Evolutionary conservation across 2,888 invertebrate genomes (phyloP), one percentile per base, ranked within the genome.

Genomic region (Eupeodes luniger): DNA sequence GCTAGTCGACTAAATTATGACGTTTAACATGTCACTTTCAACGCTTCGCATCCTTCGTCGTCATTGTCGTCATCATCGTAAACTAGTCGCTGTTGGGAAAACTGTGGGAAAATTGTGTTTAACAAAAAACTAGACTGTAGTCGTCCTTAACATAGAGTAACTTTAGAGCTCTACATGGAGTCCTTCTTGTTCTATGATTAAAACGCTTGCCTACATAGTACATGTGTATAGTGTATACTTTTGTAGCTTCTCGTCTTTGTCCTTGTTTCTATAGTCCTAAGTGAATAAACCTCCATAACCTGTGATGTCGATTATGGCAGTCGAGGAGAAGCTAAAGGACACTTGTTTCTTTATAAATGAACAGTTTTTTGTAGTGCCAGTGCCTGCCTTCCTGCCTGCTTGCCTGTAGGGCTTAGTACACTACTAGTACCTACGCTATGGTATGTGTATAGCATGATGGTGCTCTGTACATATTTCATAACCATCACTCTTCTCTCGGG

Each of bases 221-320:
- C 81, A 86, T 74, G 78, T 74, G 78, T 69, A 9, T 40, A 40
- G 40, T 40, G 40, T 40, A 40, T 40, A 40, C 40, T 40, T 40
- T 16, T 16, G 3, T 27, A 76, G 75, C 70, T 70, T 79, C 19
- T 55, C 40, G 12, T 67, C 47, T 27, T 49, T 7, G 19, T 67
- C 3, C 10, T 16, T 16, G 44, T 64, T n/a, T 9, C 7, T 7
- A 10, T 27, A 47, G 27, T 27, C 64, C 47, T 64, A 47, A 67
- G 57, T 64, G 62, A 66, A 83, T 67, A 85, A 81, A 80, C 78
- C 77, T 81, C 66, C 55, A 27, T 27, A 88, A 88, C 85, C 75
- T 88, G 85, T 85, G 78, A 85, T 81, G 88, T 88, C 85, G 88
- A 88, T 85, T 85, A 88, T 78, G 88, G 59, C 78, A 78, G 55